Percentiles rank a stretch among this genome's conserved stretches.
Evolutionary conservation across 2,888 invertebrate species (phyloP).

Genomic region (Lasioglossum oenotherae): DNA sequence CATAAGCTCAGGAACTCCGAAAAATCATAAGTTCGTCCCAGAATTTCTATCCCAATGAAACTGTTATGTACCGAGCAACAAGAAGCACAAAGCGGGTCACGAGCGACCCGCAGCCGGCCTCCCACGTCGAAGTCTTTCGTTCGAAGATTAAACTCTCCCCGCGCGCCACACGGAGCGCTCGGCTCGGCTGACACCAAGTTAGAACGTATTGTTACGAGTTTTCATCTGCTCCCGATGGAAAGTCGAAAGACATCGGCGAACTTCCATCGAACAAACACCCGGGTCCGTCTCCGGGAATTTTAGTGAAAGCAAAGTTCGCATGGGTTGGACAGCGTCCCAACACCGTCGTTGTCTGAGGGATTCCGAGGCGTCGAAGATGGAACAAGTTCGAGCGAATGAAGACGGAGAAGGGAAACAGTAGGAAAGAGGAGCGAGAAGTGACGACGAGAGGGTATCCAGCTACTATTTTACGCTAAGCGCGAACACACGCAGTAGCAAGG

Average conservation of each 20-base stretch:
- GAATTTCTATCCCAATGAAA: not conserved
- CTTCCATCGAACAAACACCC: conserved; percentile 7
- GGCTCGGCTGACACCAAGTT: not conserved
- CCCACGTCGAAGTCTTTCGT: not conserved
- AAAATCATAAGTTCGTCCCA: not conserved
- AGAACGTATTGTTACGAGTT: conserved; percentile 12
- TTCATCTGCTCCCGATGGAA: not conserved
- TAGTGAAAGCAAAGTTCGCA: conserved; percentile 29
- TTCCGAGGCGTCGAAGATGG: conserved; percentile 23
- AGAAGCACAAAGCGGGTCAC: not conserved
- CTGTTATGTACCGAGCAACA: not conserved
- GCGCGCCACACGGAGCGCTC: not conserved
- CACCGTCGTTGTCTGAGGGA: not conserved
- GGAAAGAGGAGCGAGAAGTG: conserved; percentile 13
- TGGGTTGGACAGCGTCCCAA: not conserved
- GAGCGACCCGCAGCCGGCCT: not conserved
- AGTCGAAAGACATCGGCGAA: conserved; percentile 11
- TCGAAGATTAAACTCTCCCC: not conserved
- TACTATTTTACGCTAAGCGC: conserved; percentile 65
- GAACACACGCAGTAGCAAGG: conserved; percentile 27
- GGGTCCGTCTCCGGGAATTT: conserved; percentile 15
- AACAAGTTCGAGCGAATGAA: conserved; percentile 26
- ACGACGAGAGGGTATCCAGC: conserved; percentile 62
- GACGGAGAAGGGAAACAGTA: not conserved
- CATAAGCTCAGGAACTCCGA: not conserved